Evolutionary conservation across 1,140 invertebrate genomes (phyloP).

Genomic region (Cydia pomonella): DNA sequence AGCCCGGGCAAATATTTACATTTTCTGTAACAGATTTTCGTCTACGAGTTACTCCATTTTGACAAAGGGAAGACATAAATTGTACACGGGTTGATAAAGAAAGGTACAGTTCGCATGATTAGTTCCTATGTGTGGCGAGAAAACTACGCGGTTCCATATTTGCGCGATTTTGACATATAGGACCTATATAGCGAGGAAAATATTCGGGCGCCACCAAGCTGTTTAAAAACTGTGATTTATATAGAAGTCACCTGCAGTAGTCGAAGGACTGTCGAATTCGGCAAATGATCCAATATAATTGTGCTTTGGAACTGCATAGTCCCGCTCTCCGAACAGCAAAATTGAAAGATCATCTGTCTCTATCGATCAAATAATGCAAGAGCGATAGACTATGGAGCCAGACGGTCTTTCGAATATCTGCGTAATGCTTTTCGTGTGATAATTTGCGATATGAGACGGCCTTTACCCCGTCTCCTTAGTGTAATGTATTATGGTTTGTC

Average conservation of each 20-base stretch:
- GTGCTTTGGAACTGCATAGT: no score
- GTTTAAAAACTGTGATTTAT: no score
- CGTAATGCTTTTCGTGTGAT: background rate
- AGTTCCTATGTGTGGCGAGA: background rate
- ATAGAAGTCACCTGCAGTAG: no score
- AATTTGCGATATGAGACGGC: background rate
- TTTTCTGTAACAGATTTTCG: background rate
- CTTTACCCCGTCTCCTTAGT: background rate
- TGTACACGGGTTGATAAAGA: background rate
- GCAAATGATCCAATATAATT: no score
- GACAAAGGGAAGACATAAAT: background rate
- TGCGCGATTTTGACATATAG: background rate
- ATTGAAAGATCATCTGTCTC: no score
- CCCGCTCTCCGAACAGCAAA: no score
- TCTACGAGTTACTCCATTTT: background rate
- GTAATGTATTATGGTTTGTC: constrained; percentile 41
- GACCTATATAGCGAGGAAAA: no score
- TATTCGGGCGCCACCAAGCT: no score
- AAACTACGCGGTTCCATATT: background rate
- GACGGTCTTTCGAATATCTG: background rate
- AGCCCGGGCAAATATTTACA: background rate
- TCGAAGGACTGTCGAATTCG: no score
- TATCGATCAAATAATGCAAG: no score
- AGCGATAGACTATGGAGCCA: no score
- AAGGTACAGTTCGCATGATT: background rate